These are phyloP conservation scores for Homarus americanus DNA, from an alignment of 1,140 invertebrate genomes.

Conservation along the genomic window DNA sequence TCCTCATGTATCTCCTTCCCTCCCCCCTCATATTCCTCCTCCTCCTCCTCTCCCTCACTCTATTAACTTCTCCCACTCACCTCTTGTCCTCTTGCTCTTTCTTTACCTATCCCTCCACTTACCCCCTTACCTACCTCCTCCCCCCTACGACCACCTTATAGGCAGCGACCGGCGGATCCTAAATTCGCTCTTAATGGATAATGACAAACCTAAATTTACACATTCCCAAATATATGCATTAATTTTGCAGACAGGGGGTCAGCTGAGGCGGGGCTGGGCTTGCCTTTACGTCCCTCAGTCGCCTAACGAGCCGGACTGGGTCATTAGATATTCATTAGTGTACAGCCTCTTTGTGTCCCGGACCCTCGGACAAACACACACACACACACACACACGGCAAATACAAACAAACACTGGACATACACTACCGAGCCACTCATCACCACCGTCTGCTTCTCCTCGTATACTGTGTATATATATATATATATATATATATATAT, in stretches of 20 bases:
- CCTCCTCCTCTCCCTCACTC: too few species aligned
- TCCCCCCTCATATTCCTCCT: too few species aligned
- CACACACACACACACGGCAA: too few species aligned
- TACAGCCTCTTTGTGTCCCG: conserved; percentile 44
- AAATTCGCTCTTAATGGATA: background rate
- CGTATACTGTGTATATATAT: too few species aligned
- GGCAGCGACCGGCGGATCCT: background rate
- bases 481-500: too few species aligned
- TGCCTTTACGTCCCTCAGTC: background rate
- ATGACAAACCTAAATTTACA: background rate
- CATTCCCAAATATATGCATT: background rate
- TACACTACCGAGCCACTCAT: background rate
- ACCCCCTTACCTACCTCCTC: too few species aligned
- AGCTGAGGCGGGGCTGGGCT: too few species aligned
- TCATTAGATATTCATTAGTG: conserved; percentile 58
- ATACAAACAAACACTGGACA: too few species aligned
- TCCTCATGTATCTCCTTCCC: too few species aligned
- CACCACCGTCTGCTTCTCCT: background rate
- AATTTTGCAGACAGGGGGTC: background rate
- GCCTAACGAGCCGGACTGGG: conserved; percentile 39
- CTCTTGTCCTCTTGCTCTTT: too few species aligned
- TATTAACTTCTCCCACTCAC: too few species aligned
- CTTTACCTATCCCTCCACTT: too few species aligned
- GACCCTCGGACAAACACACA: conserved; percentile 41
- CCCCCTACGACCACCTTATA: background rate